Evolutionary conservation across 2,888 invertebrate species (phyloP), one percentile per base, ranked within the genome.

Genomic region (Cantharis flavilabris): DNA sequence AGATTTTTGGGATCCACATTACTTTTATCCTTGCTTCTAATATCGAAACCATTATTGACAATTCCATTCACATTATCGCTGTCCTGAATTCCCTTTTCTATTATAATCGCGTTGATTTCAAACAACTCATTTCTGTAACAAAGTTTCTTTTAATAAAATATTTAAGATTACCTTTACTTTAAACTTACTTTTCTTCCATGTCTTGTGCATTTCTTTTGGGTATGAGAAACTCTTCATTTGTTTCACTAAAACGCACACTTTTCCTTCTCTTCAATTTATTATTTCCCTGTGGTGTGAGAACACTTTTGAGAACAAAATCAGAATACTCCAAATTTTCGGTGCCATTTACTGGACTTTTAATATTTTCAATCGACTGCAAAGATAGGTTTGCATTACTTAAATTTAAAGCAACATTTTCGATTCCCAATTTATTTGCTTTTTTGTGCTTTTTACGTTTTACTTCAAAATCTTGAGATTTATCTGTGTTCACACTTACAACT

Each of bases 211-310:
- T 70, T n/a, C 63, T 84, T 70, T 81, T 83, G 10, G 85, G 84
- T n/a, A 87, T 86, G n/a, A 86, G 83, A 13, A 82, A 73, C 77
- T 86, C 84, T 77, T 85, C 80, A 5, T 84, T 85, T 0, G 84
- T 82, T 28, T 86, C 82, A 76, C 84, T 86, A 76, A 87, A 86
- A 69, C 86, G 81, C 0, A 86, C 83, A 49, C 79, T 83, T 73
- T 81, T 84, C 49, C 78, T 77, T 62, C 76, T 78, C 28, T 26
- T 13, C 16, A 49, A n/a, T 9, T 49, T 49, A 49, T 49, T 49
- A 9, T 7, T n/a, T 49, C 49, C 49, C n/a, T 49, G 49, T n/a
- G 49, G 49, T 1, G 49, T n/a, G 7, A 49, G 49, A n/a, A 49
- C 49, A 49, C 49, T n/a, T 49, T 49, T 49, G 49, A 33, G 49